A percentile compares a stretch with the other conserved stretches of the same genome.
Evolutionary conservation across 2,113 vertebrate species (phyloP).

Genomic region (Sylvilagus bachmani): DNA sequence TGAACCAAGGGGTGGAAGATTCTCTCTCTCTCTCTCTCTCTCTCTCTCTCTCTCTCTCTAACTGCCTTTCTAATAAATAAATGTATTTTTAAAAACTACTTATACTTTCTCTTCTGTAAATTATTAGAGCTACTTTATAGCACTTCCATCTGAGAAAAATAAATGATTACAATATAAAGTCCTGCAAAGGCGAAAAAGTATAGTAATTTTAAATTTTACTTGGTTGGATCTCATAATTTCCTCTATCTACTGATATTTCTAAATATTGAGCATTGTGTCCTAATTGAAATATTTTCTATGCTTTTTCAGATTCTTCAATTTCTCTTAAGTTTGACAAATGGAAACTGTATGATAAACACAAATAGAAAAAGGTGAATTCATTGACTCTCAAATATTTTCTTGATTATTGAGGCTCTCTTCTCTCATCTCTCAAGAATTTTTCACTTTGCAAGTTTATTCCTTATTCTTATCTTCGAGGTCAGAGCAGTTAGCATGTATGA

Average conservation of each 20-base stretch:
- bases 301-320: slow-evolving; percentile 87
- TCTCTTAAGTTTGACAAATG: slow-evolving; percentile 84
- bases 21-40: too few relatives aligned
- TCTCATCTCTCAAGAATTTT: slow-evolving; percentile 1
- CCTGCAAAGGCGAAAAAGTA: background rate
- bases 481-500: background rate
- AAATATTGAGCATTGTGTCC: background rate
- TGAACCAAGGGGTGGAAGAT: too few relatives aligned
- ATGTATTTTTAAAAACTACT: background rate
- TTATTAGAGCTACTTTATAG: slow-evolving; percentile 56
- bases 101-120: slow-evolving; percentile 73
- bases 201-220: background rate
- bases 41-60: too few relatives aligned
- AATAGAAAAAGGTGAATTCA: slow-evolving; percentile 86
- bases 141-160: slow-evolving; percentile 79
- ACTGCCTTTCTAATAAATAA: too few relatives aligned
- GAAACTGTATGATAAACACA: slow-evolving; percentile 83
- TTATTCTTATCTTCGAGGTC: background rate
- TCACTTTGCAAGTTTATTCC: background rate
- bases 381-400: background rate
- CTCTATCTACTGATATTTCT: background rate
- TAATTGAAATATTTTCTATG: background rate
- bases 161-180: slow-evolving; percentile 65
- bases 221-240: background rate
- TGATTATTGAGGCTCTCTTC: background rate